These are phyloP conservation scores for Drosophila takahashii DNA, from an alignment of 1,140 invertebrate genomes.

Conservation along the genomic window DNA sequence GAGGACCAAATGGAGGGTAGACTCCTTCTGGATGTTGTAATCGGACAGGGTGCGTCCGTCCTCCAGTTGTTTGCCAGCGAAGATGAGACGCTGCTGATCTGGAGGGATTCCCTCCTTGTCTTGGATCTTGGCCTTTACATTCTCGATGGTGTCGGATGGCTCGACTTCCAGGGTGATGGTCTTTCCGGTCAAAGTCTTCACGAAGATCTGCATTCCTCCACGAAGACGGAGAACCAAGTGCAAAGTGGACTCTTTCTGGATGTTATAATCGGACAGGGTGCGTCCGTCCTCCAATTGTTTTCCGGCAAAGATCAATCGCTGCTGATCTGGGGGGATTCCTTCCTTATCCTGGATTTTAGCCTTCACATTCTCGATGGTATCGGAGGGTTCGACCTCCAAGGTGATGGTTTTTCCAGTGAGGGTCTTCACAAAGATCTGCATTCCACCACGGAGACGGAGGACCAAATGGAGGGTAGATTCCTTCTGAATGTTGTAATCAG, in stretches of 20 bases:
- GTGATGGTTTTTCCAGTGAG: slow-evolving; percentile 94
- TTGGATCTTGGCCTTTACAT: slow-evolving; percentile 92
- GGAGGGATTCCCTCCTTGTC: slow-evolving; percentile 91
- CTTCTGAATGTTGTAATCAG: slow-evolving; percentile 88
- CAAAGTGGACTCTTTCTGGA: slow-evolving; percentile 95
- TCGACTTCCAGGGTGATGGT: slow-evolving; percentile 93
- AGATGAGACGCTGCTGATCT: slow-evolving; percentile 90
- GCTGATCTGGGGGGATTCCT: slow-evolving; percentile 91
- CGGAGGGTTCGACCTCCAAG: slow-evolving; percentile 92
- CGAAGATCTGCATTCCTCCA: slow-evolving; percentile 93
- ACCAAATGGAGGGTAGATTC: slow-evolving; percentile 88
- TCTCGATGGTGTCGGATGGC: slow-evolving; percentile 93
- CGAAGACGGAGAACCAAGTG: slow-evolving; percentile 93
- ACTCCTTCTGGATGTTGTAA: slow-evolving; percentile 95
- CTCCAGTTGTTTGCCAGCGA: slow-evolving; percentile 92
- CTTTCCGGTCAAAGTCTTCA: slow-evolving; percentile 93
- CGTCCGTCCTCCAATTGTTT: slow-evolving; percentile 90
- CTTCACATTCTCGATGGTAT: slow-evolving; percentile 94
- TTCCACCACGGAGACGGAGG: slow-evolving; percentile 86
- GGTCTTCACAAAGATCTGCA: slow-evolving; percentile 93
- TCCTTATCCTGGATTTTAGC: slow-evolving; percentile 91
- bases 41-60: slow-evolving; percentile 92
- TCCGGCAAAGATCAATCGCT: slow-evolving; percentile 88
- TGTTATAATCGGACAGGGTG: slow-evolving; percentile 92
- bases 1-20: slow-evolving; percentile 94